Percentiles rank a stretch among this genome's conserved stretches.
phyloP scores from a whole-genome alignment of 2,888 invertebrate species.

The Callosobruchus maculatus region DNA sequence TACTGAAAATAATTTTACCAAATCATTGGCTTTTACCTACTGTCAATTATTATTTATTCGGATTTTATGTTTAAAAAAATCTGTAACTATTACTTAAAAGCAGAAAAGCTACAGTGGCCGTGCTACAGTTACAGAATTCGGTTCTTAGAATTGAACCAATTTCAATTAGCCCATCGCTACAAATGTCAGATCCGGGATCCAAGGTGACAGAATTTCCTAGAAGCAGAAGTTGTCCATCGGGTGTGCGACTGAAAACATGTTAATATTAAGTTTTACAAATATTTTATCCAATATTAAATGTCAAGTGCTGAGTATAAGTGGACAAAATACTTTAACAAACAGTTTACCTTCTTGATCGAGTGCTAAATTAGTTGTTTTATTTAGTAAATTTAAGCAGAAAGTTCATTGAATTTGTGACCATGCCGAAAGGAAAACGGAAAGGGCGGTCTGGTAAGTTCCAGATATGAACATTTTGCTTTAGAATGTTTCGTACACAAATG shows the following conservation, averaged over 20 bases:
- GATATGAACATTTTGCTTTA: neutral
- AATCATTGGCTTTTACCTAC: no score
- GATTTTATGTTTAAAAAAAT: no score
- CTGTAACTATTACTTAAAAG: no score
- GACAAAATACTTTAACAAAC: conserved; percentile 69
- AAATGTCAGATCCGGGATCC: neutral
- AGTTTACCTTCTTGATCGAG: conserved; percentile 78
- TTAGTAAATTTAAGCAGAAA: conserved; percentile 53
- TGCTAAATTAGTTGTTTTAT: conserved; percentile 57
- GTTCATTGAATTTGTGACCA: conserved; percentile 49
- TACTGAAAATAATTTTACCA: no score
- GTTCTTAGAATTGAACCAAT: no score
- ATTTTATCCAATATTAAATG: conserved; percentile 68
- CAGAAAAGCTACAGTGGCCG: no score
- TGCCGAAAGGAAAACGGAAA: conserved; percentile 77
- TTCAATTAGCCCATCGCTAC: neutral
- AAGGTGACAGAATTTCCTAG: neutral
- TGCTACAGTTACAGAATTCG: no score
- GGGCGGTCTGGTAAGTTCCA: conserved; percentile 64
- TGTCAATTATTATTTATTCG: no score
- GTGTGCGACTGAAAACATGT: conserved; percentile 58
- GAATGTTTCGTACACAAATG: no score
- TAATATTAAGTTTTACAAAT: conserved; percentile 66
- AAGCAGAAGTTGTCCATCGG: conserved; percentile 36
- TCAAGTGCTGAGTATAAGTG: conserved; percentile 67